These are phyloP conservation scores for Callionymus lyra DNA, from an alignment of 2,113 vertebrate genomes.

Conservation along the genomic window DNA sequence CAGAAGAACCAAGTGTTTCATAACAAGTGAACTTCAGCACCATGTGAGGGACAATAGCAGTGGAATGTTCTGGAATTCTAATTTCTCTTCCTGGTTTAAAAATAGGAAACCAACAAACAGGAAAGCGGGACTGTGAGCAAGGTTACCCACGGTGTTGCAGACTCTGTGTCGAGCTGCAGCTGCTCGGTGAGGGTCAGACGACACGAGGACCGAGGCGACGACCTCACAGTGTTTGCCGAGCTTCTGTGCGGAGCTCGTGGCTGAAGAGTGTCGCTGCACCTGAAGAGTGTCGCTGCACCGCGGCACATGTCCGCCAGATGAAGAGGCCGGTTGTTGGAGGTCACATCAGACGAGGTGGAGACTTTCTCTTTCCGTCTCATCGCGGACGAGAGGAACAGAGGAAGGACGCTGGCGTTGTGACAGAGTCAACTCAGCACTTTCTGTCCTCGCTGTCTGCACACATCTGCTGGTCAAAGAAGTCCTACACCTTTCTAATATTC, in stretches of 20 bases:
- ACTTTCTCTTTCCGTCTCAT: conserved; percentile 24
- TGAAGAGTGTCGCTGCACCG: no score
- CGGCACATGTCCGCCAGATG: no score
- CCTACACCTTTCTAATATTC: no score
- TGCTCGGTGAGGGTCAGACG: conserved; percentile 1
- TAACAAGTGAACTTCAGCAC: no score
- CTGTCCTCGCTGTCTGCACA: no score
- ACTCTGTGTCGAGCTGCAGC: background rate
- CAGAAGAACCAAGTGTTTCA: background rate
- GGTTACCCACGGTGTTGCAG: conserved; percentile 9
- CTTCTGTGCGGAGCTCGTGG: no score
- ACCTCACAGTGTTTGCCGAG: no score
- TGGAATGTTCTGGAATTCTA: background rate
- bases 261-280: no score
- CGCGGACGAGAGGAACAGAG: conserved; percentile 3
- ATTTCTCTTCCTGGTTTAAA: conserved; percentile 27
- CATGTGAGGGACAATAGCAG: no score
- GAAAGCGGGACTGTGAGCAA: conserved; percentile 16
- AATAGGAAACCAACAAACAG: conserved; percentile 37
- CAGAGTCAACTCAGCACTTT: conserved; percentile 28
- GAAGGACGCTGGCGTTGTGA: conserved; percentile 26
- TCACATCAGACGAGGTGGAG: conserved; percentile 17
- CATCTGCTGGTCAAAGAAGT: no score
- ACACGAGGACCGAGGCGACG: background rate
- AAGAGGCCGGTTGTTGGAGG: conserved; percentile 9